These are phyloP conservation scores for Lagopus muta DNA, from an alignment of 2,113 vertebrate genomes.

Conservation along the genomic window DNA sequence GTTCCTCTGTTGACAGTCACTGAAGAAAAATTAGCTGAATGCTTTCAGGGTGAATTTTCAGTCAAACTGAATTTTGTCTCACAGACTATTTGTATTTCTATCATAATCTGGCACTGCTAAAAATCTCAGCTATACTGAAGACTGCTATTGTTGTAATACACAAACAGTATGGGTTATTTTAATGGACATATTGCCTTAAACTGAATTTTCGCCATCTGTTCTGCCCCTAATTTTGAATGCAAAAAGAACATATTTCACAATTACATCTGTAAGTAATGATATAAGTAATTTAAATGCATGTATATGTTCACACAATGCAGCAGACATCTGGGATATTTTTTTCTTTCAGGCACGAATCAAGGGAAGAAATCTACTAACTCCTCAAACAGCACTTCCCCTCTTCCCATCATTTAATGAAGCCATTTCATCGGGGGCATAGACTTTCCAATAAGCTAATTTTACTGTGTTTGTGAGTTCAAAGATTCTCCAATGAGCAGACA, in stretches of 20 bases:
- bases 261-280: conserved; percentile 88
- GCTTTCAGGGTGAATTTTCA: conserved; percentile 30
- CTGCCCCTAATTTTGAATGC: conserved; percentile 80
- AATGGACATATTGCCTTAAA: conserved; percentile 84
- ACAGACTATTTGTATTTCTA: conserved; percentile 47
- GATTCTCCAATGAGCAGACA: conserved; percentile 63
- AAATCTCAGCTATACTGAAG: conserved; percentile 59
- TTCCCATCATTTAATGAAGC: conserved; percentile 25
- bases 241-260: conserved; percentile 84
- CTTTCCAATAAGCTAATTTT: conserved; percentile 57
- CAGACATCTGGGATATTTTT: conserved; percentile 77
- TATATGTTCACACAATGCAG: conserved; percentile 81
- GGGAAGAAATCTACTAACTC: conserved; percentile 54
- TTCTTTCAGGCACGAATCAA: conserved; percentile 75
- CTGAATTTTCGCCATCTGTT: conserved; percentile 82
- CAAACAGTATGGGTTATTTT: conserved; percentile 77
- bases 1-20: background rate
- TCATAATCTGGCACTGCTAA: conserved; percentile 13
- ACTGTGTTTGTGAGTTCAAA: conserved; percentile 71
- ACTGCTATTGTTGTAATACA: conserved; percentile 69
- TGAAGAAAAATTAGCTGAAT: background rate
- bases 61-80: background rate
- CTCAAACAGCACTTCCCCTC: conserved; percentile 27
- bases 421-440: conserved; percentile 28
- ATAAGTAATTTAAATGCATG: conserved; percentile 85